These are phyloP conservation scores for Diplodus puntazzo DNA, from an alignment of 2,797 vertebrate species.

Conservation along the genomic window DNA sequence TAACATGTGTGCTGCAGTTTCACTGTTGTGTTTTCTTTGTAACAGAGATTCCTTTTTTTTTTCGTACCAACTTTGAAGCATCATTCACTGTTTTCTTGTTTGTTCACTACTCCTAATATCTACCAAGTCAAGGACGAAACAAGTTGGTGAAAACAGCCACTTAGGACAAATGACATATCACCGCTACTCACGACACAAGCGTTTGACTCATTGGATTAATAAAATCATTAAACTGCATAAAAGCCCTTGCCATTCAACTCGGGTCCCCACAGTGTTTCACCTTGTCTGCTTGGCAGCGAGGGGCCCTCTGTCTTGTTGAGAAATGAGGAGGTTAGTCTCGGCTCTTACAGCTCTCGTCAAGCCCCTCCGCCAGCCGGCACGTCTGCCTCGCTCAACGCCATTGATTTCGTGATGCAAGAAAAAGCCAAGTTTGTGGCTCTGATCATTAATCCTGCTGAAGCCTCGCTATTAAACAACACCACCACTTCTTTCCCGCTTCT, in stretches of 20 bases:
- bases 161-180: slow-evolving; percentile 70
- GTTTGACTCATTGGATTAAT: slow-evolving; percentile 80
- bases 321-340: slow-evolving; percentile 73
- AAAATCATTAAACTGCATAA: slow-evolving; percentile 81
- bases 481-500: slow-evolving; percentile 28
- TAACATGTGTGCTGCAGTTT: slow-evolving; percentile 11
- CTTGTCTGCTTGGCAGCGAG: slow-evolving; percentile 79
- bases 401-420: slow-evolving; percentile 82
- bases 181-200: slow-evolving; percentile 35
- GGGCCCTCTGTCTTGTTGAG: slow-evolving; percentile 82
- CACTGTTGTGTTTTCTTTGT: slow-evolving; percentile 40
- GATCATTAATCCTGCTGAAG: slow-evolving; percentile 79
- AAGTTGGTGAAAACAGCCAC: slow-evolving; percentile 56
- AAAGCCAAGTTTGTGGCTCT: slow-evolving; percentile 73
- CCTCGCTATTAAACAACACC: slow-evolving; percentile 58
- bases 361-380: slow-evolving; percentile 51
- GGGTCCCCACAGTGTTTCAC: slow-evolving; percentile 75
- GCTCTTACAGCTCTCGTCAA: slow-evolving; percentile 58
- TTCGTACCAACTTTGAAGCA: not conserved
- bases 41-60: slow-evolving; percentile 30
- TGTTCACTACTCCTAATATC: slow-evolving; percentile 39
- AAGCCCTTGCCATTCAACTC: slow-evolving; percentile 77
- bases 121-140: slow-evolving; percentile 58
- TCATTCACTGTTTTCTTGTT: slow-evolving; percentile 44
- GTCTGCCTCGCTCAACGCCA: slow-evolving; percentile 74